Evolutionary conservation across 1,140 invertebrate genomes (phyloP).

Genomic region (Dreissena rostriformis): DNA sequence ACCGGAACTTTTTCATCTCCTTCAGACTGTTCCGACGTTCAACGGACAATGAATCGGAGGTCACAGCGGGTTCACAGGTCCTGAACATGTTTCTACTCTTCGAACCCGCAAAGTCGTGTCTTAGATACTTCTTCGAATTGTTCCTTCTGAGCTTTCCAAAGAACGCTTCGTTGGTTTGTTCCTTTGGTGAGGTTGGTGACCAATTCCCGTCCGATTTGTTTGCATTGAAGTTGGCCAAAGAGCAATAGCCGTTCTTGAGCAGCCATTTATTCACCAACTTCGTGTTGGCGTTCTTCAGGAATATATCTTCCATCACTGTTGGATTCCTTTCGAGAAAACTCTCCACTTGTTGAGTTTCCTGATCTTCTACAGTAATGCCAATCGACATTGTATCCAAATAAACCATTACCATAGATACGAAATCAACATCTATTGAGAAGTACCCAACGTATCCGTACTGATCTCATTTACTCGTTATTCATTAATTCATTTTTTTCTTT

Average conservation of each 20-base stretch:
- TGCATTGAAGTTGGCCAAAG: conserved; percentile 76
- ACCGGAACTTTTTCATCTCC: conserved; percentile 75
- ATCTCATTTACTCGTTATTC: too few relatives aligned
- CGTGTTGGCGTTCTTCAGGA: conserved; percentile 82
- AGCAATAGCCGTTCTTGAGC: conserved; percentile 81
- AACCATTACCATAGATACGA: too few relatives aligned
- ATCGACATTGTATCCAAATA: neutral
- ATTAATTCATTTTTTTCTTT: too few relatives aligned
- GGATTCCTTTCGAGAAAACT: conserved; percentile 83
- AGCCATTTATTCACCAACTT: conserved; percentile 83
- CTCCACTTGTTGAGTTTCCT: conserved; percentile 74
- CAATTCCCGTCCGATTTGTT: conserved; percentile 57
- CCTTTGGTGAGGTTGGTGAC: conserved; percentile 70
- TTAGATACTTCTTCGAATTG: conserved; percentile 82
- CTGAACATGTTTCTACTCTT: conserved; percentile 83
- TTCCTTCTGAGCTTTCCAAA: conserved; percentile 75
- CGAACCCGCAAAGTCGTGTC: conserved; percentile 83
- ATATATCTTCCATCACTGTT: conserved; percentile 81
- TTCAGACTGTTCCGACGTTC: conserved; percentile 70
- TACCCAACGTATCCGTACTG: too few relatives aligned
- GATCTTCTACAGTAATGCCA: neutral
- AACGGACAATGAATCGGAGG: conserved; percentile 59
- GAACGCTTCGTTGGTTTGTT: conserved; percentile 65
- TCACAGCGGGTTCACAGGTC: conserved; percentile 74
- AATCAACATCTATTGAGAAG: too few relatives aligned